Base-by-base conservation (phyloP, 2,888 invertebrate genomes). In the Nesidiocoris tenuis region DNA sequence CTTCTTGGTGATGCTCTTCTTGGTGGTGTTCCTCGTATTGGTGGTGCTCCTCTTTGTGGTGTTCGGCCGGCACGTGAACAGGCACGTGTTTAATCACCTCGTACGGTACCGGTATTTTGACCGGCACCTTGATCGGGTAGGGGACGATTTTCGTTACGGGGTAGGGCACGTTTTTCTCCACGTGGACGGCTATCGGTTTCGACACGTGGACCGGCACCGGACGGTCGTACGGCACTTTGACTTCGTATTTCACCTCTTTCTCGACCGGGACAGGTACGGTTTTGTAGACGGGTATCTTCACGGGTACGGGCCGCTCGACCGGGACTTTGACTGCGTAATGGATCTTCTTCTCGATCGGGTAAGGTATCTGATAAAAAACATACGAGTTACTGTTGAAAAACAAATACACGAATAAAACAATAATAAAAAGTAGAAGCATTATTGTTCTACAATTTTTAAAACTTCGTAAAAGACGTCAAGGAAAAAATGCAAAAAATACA, bases 131-230 rank as follows among this genome's bases (percentile, higher is more conserved):
- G 64, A 90, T 90, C 65, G 88, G 88, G 78, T 87, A 85, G 1
- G 90, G 87, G 39, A 86, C 84, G 12, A 84, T 86, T 79, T 85
- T 86, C 78, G 85, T 85, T 18, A 80, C 78, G 54, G 81, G 81
- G 22, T 80, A 80, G n/a, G 81, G 81, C 1, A 81, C 78, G 17
- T 78, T 79, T 66, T 81, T 81, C 61, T 80, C 81, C 19, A 92
- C 92, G 66, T 84, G 87, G 81, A 82, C 86, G 65, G 79, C 80
- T 76, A 76, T 78, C 9, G 80, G 90, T 82, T 90, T 88, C 2
- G 88, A 88, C 1, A 90, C 85, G 79, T 88, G 88, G 1, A 91
- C 90, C 61, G 91, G 89, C 65, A 89, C 87, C 7, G 91, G 91
- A 80, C 87, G 84, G 81, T 91, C 91, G 7, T 90, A 88, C 77